phyloP scores from a whole-genome alignment of 2,888 invertebrate genomes.

The Kuschelorhynchus macadamiae region DNA sequence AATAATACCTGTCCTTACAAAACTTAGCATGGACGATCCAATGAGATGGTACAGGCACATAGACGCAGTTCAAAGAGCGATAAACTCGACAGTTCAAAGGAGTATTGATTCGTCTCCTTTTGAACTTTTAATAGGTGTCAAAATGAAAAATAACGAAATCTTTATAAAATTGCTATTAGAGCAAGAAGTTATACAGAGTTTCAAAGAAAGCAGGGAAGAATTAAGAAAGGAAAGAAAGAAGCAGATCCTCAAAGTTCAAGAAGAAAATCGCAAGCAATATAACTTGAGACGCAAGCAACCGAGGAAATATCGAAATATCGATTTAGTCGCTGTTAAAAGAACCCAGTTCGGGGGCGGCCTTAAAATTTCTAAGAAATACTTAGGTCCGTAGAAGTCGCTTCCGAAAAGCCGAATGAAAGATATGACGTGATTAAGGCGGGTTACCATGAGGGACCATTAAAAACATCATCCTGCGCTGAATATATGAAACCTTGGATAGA shows the following conservation, averaged over 20 bases:
- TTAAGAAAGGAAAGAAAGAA: constrained; percentile 41
- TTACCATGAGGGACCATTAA: constrained; percentile 18
- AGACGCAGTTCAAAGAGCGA: constrained; percentile 48
- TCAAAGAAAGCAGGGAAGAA: constrained; percentile 37
- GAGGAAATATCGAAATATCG: constrained; percentile 50
- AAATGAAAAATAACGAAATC: constrained; percentile 52
- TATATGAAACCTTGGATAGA: constrained; percentile 48
- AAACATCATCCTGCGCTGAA: constrained; percentile 46
- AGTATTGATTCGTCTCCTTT: constrained; percentile 52
- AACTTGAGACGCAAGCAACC: constrained; percentile 53
- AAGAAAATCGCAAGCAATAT: constrained; percentile 53
- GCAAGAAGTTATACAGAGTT: constrained; percentile 27
- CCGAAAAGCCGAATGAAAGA: constrained; percentile 57
- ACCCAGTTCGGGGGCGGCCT: constrained; percentile 62
- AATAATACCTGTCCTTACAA: constrained; percentile 33
- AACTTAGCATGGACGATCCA: constrained; percentile 32
- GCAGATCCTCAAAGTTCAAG: constrained; percentile 46
- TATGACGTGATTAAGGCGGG: constrained; percentile 60
- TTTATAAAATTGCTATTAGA: constrained; percentile 58
- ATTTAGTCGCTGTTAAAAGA: constrained; percentile 61
- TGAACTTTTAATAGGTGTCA: constrained; percentile 26
- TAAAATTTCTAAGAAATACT: constrained; percentile 60
- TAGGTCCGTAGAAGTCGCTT: constrained; percentile 58
- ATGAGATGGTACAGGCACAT: constrained; percentile 48
- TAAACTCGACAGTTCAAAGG: constrained; percentile 51